Conservation (phyloP, 2,888 invertebrate genomes). For the Lordiphosa andalusiaca region DNA sequence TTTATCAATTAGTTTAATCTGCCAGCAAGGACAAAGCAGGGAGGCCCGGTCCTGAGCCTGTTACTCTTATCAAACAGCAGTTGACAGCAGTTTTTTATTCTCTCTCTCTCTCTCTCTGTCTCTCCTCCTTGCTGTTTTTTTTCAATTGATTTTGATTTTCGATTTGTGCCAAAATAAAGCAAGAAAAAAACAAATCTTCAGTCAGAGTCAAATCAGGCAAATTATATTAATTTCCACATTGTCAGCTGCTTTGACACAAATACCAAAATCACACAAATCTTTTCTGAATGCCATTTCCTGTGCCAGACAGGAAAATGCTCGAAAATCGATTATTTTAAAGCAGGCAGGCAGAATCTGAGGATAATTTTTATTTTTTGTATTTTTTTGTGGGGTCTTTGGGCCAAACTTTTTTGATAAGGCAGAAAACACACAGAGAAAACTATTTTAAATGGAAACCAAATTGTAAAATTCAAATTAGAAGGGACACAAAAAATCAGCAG, state of each 20-base stretch:
- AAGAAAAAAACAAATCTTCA: slow-evolving; percentile 37
- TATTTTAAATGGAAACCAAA: no score
- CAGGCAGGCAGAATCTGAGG: not conserved
- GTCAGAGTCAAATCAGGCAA: slow-evolving; percentile 67
- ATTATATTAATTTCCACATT: slow-evolving; percentile 74
- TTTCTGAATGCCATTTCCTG: slow-evolving; percentile 13
- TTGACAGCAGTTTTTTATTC: slow-evolving; percentile 50
- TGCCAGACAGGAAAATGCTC: slow-evolving; percentile 30
- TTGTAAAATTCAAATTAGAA: no score
- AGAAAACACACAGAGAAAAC: no score
- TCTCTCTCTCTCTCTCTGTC: slow-evolving; percentile 18
- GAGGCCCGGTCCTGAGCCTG: slow-evolving; percentile 6
- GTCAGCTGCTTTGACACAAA: slow-evolving; percentile 64
- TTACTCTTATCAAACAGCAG: slow-evolving; percentile 43
- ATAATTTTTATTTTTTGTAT: no score
- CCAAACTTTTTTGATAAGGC: slow-evolving; percentile 5
- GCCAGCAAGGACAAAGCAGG: slow-evolving; percentile 16
- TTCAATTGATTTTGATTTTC: slow-evolving; percentile 71
- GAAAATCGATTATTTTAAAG: slow-evolving; percentile 70
- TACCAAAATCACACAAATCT: slow-evolving; percentile 49
- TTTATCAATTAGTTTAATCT: slow-evolving; percentile 76
- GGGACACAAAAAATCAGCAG: no score
- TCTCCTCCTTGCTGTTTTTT: no score
- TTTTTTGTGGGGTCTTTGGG: not conserved
- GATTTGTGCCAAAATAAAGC: slow-evolving; percentile 39